These are phyloP conservation scores for Diaperis boleti DNA, from an alignment of 2,888 invertebrate genomes.

Conservation along the genomic window DNA sequence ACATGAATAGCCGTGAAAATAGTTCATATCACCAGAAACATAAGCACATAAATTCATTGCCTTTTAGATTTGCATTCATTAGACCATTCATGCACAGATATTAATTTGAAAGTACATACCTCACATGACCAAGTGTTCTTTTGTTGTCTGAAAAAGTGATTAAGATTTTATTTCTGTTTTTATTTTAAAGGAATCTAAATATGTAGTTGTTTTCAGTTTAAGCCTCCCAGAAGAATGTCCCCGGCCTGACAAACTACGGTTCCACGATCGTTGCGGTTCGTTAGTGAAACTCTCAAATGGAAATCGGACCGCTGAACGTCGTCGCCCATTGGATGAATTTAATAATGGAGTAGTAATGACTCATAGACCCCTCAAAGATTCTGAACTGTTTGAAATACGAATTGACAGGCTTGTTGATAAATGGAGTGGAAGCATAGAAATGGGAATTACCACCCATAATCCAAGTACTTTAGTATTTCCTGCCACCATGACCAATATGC, in stretches of 20 bases:
- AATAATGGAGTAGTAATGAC: conserved; percentile 98
- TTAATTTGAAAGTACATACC: too few relatives aligned
- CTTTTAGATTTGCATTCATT: too few relatives aligned
- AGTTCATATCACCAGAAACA: too few relatives aligned
- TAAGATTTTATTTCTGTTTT: too few relatives aligned
- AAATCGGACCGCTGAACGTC: conserved; percentile 86
- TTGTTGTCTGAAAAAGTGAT: too few relatives aligned
- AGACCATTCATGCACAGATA: too few relatives aligned
- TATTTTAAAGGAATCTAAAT: too few relatives aligned
- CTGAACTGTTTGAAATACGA: conserved; percentile 94
- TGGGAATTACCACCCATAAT: conserved; percentile 94
- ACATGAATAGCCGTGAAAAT: too few relatives aligned
- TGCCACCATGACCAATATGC: conserved; percentile 97
- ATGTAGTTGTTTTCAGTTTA: conserved; percentile 57
- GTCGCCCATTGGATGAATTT: conserved; percentile 91
- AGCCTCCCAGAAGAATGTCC: conserved; percentile 62
- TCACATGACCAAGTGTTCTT: too few relatives aligned
- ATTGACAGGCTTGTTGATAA: conserved; percentile 94
- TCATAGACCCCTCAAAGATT: conserved; percentile 85
- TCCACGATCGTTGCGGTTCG: conserved; percentile 90
- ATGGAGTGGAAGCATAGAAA: conserved; percentile 95
- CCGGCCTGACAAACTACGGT: conserved; percentile 76
- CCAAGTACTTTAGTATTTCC: conserved; percentile 92
- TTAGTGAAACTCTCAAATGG: conserved; percentile 87
- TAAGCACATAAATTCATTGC: too few relatives aligned